Base-by-base conservation (phyloP, 2,113 vertebrate genomes). In the Perognathus longimembris region DNA sequence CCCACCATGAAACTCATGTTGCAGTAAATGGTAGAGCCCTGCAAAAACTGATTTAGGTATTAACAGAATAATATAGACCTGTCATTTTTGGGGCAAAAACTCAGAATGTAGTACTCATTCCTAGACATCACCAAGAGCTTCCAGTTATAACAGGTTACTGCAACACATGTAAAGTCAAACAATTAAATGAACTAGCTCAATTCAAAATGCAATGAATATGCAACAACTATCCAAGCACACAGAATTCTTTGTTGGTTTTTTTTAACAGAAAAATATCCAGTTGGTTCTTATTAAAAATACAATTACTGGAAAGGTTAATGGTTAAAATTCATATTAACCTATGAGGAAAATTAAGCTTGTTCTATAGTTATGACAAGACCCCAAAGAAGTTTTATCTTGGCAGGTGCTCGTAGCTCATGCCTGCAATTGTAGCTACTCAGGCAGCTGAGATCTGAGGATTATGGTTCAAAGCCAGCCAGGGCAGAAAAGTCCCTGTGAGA, bases 281-380 rank as follows among this genome's bases (percentile, higher is more conserved):
- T 90, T 21, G 26, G 10, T 30, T 10, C 63, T 64, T 10, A 10
- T 21, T 85, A 85, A 67, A 89, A 89, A 82, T 26, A 88, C 28
- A 91, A 73, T 91, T 92, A 69, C 81, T 87, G 0, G 40, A 89
- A 96, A 90, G 28, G 9, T n/a, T 57, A 88, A 73, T 69, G 63
- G 30, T 71, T 45, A 94, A 80, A 93, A 18, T 54, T 54, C 50
- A 14, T 54, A 54, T 54, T 54, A 54, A 54, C 17, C 15, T 54
- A 15, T 54, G 50, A 54, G 17, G 45, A 45, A 54, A 54, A 17
- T 54, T 17, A 54, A 54, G 50, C 73, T 63, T 79, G 57, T 18
- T 80, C 40, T 73, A 54, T 85, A 85, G 66, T 17, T 86, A 87
- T 69, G 78, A 34, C 7, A 57, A 54, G 40, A 32, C 3, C 22